Evolutionary conservation across 2,888 invertebrate species (phyloP).

Genomic region (Ophion obscuratus): DNA sequence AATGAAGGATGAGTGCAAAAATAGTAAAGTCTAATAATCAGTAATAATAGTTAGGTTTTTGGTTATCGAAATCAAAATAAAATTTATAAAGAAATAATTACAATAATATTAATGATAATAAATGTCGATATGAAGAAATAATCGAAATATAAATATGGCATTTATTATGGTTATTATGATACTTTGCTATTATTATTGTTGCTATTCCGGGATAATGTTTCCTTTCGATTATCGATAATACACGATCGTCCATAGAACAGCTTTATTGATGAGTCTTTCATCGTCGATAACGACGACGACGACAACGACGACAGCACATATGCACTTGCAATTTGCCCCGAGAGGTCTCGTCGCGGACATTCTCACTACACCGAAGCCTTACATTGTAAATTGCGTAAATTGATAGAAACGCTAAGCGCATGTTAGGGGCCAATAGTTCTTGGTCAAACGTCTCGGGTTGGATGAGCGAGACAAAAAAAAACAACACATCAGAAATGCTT

Average conservation of each 20-base stretch:
- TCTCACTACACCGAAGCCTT: slow-evolving; percentile 70
- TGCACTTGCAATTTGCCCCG: slow-evolving; percentile 47
- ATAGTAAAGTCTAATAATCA: no score
- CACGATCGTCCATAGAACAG: slow-evolving; percentile 6
- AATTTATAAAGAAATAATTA: no score
- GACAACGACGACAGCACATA: slow-evolving; percentile 21
- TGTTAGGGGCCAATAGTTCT: slow-evolving; percentile 76
- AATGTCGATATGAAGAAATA: no score
- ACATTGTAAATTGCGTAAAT: slow-evolving; percentile 74
- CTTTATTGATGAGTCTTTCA: slow-evolving; percentile 25
- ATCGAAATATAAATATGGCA: no score
- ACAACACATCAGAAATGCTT: slow-evolving; percentile 47
- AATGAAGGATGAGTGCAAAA: no score
- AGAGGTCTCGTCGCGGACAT: slow-evolving; percentile 17
- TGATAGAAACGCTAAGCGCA: slow-evolving; percentile 72
- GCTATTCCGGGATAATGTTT: neutral
- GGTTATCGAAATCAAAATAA: no score
- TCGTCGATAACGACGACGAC: slow-evolving; percentile 18
- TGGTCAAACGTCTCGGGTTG: slow-evolving; percentile 72
- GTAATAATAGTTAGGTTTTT: no score
- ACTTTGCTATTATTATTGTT: slow-evolving; percentile 1
- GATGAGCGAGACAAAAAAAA: slow-evolving; percentile 7
- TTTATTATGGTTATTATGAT: no score
- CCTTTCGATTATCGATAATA: neutral
- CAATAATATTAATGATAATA: no score